These are phyloP conservation scores for Orthonyx spaldingii DNA, from an alignment of 2,113 vertebrate species.

Conservation along the genomic window DNA sequence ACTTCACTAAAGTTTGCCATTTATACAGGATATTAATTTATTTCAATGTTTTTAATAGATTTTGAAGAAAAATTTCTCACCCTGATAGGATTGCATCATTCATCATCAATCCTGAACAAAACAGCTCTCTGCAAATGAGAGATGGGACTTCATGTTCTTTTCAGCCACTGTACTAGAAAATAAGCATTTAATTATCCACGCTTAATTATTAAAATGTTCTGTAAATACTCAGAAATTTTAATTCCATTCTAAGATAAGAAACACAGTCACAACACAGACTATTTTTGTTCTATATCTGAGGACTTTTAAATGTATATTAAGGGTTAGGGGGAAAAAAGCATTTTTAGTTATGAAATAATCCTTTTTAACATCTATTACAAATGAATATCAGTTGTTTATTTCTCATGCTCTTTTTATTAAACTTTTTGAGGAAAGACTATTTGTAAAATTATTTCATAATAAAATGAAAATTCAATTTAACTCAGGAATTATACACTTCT, in stretches of 20 bases:
- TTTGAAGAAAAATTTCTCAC: neutral
- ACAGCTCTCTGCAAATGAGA: neutral
- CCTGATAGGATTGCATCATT: neutral
- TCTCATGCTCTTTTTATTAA: neutral
- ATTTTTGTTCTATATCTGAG: neutral
- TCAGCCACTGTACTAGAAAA: slow-evolving; percentile 14
- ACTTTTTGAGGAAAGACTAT: neutral
- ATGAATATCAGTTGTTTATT: slow-evolving; percentile 22
- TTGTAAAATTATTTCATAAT: slow-evolving; percentile 23
- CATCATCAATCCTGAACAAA: neutral
- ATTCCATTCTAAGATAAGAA: slow-evolving; percentile 55
- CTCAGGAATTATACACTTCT: neutral
- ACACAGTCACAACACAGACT: neutral
- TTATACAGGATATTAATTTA: neutral
- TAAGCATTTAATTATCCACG: slow-evolving; percentile 31
- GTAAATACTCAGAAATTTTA: neutral
- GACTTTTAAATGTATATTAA: slow-evolving; percentile 13
- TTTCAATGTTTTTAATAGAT: neutral
- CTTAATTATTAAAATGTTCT: slow-evolving; percentile 46
- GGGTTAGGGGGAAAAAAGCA: neutral
- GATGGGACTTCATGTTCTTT: slow-evolving; percentile 33
- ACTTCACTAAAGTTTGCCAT: neutral
- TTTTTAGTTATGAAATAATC: slow-evolving; percentile 9
- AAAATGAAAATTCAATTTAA: slow-evolving; percentile 26
- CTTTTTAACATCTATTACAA: slow-evolving; percentile 7